A percentile compares a stretch with the other conserved stretches of the same genome.
Evolutionary conservation across 2,113 vertebrate species (phyloP).

Genomic region (Nicator chloris): DNA sequence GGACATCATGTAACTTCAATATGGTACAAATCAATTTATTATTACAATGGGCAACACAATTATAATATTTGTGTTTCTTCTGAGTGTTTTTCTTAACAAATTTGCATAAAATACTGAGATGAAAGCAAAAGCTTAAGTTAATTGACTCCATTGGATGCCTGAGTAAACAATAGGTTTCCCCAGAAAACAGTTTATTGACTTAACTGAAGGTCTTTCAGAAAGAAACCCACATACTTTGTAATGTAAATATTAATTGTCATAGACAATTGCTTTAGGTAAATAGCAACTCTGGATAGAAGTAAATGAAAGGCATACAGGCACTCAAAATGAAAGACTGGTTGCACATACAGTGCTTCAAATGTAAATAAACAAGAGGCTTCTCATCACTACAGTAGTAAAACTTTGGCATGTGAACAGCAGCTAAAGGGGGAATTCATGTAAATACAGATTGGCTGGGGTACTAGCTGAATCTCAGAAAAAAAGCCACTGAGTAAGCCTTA

Average conservation of each 20-base stretch:
- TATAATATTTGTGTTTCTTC: constrained; percentile 67
- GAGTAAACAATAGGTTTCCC: constrained; percentile 72
- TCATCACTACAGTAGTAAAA: constrained; percentile 67
- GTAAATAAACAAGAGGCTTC: constrained; percentile 77
- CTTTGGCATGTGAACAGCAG: constrained; percentile 68
- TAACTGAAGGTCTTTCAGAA: constrained; percentile 74
- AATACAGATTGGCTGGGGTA: constrained; percentile 48
- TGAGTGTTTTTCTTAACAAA: constrained; percentile 65
- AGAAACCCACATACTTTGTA: constrained; percentile 73
- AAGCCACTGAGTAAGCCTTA: background rate
- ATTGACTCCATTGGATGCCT: constrained; percentile 70
- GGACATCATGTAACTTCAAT: constrained; percentile 67
- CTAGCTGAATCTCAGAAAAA: constrained; percentile 24
- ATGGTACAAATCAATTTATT: constrained; percentile 74
- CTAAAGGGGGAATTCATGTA: constrained; percentile 56
- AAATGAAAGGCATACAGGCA: constrained; percentile 72
- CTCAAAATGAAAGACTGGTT: constrained; percentile 75
- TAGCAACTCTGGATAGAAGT: constrained; percentile 72
- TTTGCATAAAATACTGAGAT: constrained; percentile 64
- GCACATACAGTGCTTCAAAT: constrained; percentile 70
- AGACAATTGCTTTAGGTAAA: constrained; percentile 77
- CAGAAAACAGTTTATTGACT: constrained; percentile 76
- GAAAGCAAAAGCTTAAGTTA: constrained; percentile 67
- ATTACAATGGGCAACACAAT: constrained; percentile 66
- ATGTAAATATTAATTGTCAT: constrained; percentile 77